These are phyloP conservation scores for Numenius phaeopus DNA, from an alignment of 2,797 vertebrate species.

Conservation along the genomic window DNA sequence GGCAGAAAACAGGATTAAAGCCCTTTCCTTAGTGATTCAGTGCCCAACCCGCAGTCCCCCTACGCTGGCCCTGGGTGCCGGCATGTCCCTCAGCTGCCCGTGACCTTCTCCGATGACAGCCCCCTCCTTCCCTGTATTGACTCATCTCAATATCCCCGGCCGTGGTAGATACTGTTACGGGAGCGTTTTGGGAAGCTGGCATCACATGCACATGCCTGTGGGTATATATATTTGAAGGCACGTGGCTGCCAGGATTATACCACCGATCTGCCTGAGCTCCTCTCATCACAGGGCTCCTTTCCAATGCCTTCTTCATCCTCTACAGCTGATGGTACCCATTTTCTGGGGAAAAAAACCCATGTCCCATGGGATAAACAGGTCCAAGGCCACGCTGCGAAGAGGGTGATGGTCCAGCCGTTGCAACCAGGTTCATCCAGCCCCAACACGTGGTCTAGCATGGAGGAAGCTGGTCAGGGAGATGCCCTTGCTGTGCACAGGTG, in stretches of 20 bases:
- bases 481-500: background rate
- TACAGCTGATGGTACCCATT: background rate
- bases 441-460: accelerated
- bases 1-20: background rate
- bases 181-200: slow-evolving; percentile 8
- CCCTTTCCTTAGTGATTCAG: background rate
- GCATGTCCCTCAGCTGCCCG: accelerated
- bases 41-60: accelerated
- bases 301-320: background rate
- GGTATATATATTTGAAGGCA: background rate
- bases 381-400: background rate
- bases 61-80: background rate
- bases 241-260: background rate
- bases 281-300: background rate
- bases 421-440: background rate
- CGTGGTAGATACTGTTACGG: background rate
- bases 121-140: background rate
- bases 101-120: slow-evolving; percentile 45
- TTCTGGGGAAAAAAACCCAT: background rate
- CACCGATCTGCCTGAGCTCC: background rate
- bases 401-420: background rate
- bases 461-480: accelerated
- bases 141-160: background rate
- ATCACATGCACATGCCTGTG: background rate
- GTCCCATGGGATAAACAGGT: background rate